These are phyloP conservation scores for Eupithecia pulchellata DNA, from an alignment of 2,888 invertebrate species.

Conservation along the genomic window DNA sequence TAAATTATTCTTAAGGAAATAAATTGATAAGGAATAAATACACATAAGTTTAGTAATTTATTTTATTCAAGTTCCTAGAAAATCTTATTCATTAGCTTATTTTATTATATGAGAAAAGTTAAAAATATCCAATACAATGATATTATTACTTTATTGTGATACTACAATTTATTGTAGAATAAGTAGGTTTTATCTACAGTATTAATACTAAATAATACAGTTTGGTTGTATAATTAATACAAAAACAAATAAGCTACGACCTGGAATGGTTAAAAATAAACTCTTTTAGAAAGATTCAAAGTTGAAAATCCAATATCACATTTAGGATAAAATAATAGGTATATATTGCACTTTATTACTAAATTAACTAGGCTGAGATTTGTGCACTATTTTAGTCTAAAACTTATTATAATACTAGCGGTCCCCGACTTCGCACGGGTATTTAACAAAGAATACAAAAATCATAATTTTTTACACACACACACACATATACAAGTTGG, in stretches of 20 bases:
- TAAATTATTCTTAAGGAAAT: background rate
- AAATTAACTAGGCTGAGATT: conserved; percentile 54
- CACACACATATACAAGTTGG: no score
- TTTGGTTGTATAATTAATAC: conserved; percentile 30
- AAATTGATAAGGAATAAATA: background rate
- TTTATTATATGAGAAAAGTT: background rate
- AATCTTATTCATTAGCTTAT: no score
- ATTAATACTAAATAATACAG: conserved; percentile 11
- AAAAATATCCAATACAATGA: background rate
- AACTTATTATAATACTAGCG: background rate
- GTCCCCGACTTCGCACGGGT: no score
- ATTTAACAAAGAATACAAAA: no score
- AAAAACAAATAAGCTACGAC: conserved; percentile 49
- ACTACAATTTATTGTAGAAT: background rate
- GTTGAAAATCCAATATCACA: conserved; percentile 68
- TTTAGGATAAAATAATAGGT: conserved; percentile 47
- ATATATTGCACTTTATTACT: conserved; percentile 47
- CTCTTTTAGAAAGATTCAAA: conserved; percentile 68
- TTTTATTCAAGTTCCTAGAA: background rate
- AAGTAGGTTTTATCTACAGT: background rate
- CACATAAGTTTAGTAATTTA: background rate
- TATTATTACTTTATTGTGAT: background rate
- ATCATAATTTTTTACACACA: no score
- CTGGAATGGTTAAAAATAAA: conserved; percentile 69
- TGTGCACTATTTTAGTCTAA: background rate